Base-by-base conservation (phyloP, 2,888 invertebrate species). In the Plagodis dolabraria region DNA sequence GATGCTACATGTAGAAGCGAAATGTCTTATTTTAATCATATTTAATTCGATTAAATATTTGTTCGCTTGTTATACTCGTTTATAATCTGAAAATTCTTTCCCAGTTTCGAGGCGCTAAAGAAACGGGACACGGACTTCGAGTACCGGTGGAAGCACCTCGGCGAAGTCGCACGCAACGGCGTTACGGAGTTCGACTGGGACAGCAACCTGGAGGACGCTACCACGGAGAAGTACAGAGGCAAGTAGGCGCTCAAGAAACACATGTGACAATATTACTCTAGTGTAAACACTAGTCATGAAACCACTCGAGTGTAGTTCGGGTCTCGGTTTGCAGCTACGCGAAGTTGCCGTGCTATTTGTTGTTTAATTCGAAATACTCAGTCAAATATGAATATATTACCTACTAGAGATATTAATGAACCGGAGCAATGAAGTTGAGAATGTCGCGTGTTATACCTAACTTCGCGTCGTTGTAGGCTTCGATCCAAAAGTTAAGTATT, bases 131-230 rank as follows among this genome's bases (percentile, higher is more conserved):
- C 94, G 35, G 96, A 97, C 87, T 98, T 98, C 82, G 95, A 95
- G 68, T 95, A 95, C 82, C 95, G 97, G 72, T 98, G 96, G 92
- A 94, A 96, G 71, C 97, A 97, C 87, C 94, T 97, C 67, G 97
- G 98, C 54, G 97, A 97, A 80, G 94, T 97, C 71, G 95, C 95
- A 52, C 94, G 95, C 72, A 95, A 94, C 76, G 96, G 96, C 65
- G 96, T 95, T 70, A 96, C 96, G 56, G 97, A 97, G 83, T 98
- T 97, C 87, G 97, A 97, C 86, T 97, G 97, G 98, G 96, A 97
- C 85, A 96, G 96, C 86, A 95, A 96, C 76, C 93, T 96, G 62
- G 96, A 96, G 75, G 96, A 96, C 79, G 94, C 95, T 55, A 92
- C 93, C 68, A 92, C 93, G 40, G 93, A 92, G 68, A 90, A 87